phyloP scores from a whole-genome alignment of 2,113 vertebrate genomes.

The Cercopithecus mona region DNA sequence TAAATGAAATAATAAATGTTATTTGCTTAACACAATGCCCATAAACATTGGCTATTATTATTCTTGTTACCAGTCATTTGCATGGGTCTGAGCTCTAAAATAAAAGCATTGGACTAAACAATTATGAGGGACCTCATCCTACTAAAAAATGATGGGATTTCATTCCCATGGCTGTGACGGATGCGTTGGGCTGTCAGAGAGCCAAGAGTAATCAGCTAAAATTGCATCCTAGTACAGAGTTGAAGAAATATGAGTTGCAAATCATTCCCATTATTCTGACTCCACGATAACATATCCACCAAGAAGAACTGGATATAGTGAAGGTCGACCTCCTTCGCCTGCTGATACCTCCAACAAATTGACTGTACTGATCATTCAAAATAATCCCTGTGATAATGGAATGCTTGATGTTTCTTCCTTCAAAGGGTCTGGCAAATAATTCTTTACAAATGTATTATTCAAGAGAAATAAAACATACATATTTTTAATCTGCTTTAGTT shows the following conservation, averaged over 20 bases:
- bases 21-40: background rate
- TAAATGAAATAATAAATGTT: background rate
- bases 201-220: constrained; percentile 27
- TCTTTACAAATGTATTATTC: constrained; percentile 10
- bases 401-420: background rate
- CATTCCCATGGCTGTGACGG: background rate
- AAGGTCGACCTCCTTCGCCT: background rate
- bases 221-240: background rate
- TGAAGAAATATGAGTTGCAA: constrained; percentile 33
- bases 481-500: constrained; percentile 1
- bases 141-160: background rate
- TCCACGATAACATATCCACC: background rate
- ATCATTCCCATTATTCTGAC: background rate
- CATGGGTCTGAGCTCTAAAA: constrained; percentile 9
- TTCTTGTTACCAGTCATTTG: background rate
- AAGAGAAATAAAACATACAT: background rate
- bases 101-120: background rate
- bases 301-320: background rate
- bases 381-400: background rate
- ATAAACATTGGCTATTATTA: background rate
- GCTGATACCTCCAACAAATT: background rate
- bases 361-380: background rate
- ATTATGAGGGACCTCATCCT: background rate
- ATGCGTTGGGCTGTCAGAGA: background rate
- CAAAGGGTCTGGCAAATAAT: background rate